phyloP scores from a whole-genome alignment of 2,888 invertebrate genomes.

The Listrodromus nycthemerus region DNA sequence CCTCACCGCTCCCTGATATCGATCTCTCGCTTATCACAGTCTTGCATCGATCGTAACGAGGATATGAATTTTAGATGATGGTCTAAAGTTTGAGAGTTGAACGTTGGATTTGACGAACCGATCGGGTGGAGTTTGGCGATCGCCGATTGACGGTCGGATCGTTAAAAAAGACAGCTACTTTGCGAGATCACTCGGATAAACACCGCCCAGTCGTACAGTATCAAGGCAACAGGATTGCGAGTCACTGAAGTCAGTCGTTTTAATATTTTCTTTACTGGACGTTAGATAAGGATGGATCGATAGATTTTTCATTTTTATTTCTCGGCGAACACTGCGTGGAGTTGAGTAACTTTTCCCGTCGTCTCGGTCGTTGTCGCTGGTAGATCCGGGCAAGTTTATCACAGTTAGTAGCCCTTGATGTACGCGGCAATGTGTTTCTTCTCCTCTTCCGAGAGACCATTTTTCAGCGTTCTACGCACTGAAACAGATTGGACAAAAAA shows the following conservation, averaged over 20 bases:
- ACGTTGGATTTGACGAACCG: not conserved
- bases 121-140: slow-evolving; percentile 1
- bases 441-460: slow-evolving; percentile 93
- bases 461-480: slow-evolving; percentile 93
- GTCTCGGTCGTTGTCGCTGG: slow-evolving; percentile 50
- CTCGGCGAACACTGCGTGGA: slow-evolving; percentile 2
- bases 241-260: slow-evolving; percentile 40
- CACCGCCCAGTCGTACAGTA: slow-evolving; percentile 2
- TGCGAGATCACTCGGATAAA: slow-evolving; percentile 10
- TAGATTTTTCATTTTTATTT: slow-evolving; percentile 31
- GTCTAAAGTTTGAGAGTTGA: not conserved
- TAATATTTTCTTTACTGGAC: slow-evolving; percentile 8
- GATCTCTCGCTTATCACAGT: slow-evolving; percentile 59
- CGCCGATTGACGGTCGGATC: not conserved
- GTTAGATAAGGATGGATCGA: slow-evolving; percentile 10
- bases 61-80: slow-evolving; percentile 3
- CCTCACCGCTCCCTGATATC: not conserved
- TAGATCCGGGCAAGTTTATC: slow-evolving; percentile 68
- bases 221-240: slow-evolving; percentile 51
- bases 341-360: slow-evolving; percentile 33
- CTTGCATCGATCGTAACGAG: slow-evolving; percentile 44
- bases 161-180: slow-evolving; percentile 13
- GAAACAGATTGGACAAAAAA: slow-evolving; percentile 79
- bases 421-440: slow-evolving; percentile 91
- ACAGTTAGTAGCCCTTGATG: slow-evolving; percentile 88